Conservation (phyloP, 1,140 invertebrate species). For the Eupristina koningsbergeri region DNA sequence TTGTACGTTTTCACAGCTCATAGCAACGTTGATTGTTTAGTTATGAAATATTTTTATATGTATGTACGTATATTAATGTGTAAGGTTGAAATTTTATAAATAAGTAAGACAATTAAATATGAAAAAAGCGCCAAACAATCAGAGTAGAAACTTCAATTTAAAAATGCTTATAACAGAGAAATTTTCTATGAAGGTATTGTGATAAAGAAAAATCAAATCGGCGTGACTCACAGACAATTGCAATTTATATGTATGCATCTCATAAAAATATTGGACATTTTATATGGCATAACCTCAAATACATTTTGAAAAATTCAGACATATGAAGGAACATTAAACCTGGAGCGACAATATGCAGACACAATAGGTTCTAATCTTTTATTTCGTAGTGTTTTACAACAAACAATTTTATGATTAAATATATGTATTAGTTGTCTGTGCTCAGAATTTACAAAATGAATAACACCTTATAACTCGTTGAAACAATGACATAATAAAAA, state of each 20-base stretch:
- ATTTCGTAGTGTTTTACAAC: slow-evolving; percentile 39
- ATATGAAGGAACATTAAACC: slow-evolving; percentile 45
- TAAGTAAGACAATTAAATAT: neutral
- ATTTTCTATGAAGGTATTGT: neutral
- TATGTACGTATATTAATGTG: slow-evolving; percentile 12
- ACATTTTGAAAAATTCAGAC: slow-evolving; percentile 17
- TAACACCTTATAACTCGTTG: neutral
- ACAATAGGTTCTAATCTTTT: slow-evolving; percentile 45
- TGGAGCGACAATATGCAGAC: slow-evolving; percentile 43
- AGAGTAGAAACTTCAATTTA: too few relatives aligned
- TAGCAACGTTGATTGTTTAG: slow-evolving; percentile 47
- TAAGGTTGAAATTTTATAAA: neutral
- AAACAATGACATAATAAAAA: neutral
- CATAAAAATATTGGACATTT: too few relatives aligned
- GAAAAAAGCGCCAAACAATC: too few relatives aligned
- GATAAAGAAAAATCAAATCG: too few relatives aligned
- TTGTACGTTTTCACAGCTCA: slow-evolving; percentile 47
- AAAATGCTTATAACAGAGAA: too few relatives aligned
- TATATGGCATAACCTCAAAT: neutral
- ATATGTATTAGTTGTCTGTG: slow-evolving; percentile 30
- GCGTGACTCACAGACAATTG: neutral
- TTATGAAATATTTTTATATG: slow-evolving; percentile 26
- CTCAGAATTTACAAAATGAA: slow-evolving; percentile 29
- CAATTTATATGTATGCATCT: too few relatives aligned
- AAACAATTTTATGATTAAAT: slow-evolving; percentile 33